Evolutionary conservation across 2,113 vertebrate genomes (phyloP).

Genomic region (Gopherus evgoodei): DNA sequence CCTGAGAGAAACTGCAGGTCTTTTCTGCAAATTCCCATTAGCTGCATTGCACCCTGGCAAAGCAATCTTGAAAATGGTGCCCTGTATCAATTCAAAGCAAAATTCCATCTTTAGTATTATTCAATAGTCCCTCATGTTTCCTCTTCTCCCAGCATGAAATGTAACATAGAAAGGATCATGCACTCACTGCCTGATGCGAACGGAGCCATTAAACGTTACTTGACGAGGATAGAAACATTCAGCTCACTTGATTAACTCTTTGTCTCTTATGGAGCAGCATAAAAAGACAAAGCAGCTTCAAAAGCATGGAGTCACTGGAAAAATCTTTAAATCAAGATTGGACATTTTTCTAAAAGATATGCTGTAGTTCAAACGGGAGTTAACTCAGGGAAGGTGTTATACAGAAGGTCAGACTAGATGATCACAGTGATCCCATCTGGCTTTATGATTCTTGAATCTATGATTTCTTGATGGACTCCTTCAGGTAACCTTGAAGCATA

Average conservation of each 20-base stretch:
- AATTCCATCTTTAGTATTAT: background rate
- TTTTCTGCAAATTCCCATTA: slow-evolving; percentile 2
- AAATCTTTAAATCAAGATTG: no score
- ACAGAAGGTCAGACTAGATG: no score
- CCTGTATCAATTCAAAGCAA: background rate
- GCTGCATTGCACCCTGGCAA: slow-evolving; percentile 20
- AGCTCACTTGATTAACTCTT: background rate
- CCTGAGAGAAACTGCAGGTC: background rate
- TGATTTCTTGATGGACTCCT: background rate
- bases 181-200: background rate
- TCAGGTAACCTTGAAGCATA: background rate
- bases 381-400: no score
- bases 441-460: no score
- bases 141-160: background rate
- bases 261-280: background rate
- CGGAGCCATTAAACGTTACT: background rate
- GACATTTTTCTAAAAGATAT: no score
- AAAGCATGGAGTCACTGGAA: background rate
- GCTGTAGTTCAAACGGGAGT: no score
- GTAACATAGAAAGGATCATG: background rate
- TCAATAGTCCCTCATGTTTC: background rate
- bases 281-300: background rate
- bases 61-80: background rate
- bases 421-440: no score
- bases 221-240: background rate